These are phyloP conservation scores for Myotis pilosus DNA, from an alignment of 2,797 vertebrate genomes.

Conservation along the genomic window DNA sequence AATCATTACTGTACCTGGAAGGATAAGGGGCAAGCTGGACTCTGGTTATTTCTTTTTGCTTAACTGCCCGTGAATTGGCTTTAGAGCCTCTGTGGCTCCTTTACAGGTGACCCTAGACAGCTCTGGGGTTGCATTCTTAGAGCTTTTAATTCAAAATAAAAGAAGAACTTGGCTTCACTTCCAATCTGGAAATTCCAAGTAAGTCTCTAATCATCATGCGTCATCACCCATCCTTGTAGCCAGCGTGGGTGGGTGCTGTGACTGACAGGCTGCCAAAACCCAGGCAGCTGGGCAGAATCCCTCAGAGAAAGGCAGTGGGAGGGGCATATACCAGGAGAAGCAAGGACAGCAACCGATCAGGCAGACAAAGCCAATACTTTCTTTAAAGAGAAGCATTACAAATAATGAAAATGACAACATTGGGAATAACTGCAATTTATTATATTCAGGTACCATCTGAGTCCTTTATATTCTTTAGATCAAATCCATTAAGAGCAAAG, in stretches of 20 bases:
- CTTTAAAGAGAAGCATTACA: background rate
- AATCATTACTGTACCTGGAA: background rate
- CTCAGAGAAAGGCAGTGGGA: background rate
- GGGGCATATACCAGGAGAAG: background rate
- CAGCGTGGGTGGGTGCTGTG: background rate
- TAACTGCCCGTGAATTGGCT: background rate
- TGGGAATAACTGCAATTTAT: background rate
- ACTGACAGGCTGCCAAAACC: background rate
- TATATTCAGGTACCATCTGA: background rate
- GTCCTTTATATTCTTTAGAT: background rate
- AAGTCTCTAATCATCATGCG: background rate
- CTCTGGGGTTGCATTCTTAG: background rate
- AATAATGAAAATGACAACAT: background rate
- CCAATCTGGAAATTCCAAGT: background rate
- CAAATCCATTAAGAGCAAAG: background rate
- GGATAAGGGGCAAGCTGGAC: background rate
- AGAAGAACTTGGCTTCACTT: background rate
- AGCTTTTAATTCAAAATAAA: slow-evolving; percentile 11
- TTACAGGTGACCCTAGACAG: background rate
- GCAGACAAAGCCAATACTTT: background rate
- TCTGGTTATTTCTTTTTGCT: background rate
- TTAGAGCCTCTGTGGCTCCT: background rate
- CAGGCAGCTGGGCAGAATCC: background rate
- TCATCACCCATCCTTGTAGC: background rate
- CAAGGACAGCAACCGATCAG: background rate